Percentiles rank a stretch among this genome's conserved stretches.
Conservation (phyloP, 2,888 invertebrate genomes). For the Myopa testacea region DNA sequence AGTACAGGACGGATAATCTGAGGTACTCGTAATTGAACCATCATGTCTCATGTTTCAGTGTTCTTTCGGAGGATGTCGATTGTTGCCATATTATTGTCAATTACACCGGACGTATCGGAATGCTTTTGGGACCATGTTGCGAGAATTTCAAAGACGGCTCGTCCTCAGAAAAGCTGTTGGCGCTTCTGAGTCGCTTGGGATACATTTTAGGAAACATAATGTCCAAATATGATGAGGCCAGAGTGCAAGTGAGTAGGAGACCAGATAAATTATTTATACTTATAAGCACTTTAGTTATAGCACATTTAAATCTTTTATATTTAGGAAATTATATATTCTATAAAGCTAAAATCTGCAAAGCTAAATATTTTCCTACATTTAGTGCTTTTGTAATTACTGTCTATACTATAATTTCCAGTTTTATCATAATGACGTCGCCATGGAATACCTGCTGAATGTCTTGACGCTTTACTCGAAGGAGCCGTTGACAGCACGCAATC, state of each 20-base stretch:
- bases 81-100: conserved; percentile 79
- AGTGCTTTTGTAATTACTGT: too few species aligned
- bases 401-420: conserved; percentile 65
- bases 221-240: conserved; percentile 79
- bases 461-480: conserved; percentile 71
- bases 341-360: too few species aligned
- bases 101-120: conserved; percentile 66
- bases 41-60: conserved; percentile 66
- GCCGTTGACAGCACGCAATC: conserved; percentile 66
- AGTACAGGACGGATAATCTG: neutral
- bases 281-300: neutral
- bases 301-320: neutral
- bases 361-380: too few species aligned
- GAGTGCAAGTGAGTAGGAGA: conserved; percentile 70
- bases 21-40: neutral
- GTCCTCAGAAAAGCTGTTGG: conserved; percentile 62
- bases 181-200: conserved; percentile 73
- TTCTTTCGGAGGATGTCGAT: conserved; percentile 80
- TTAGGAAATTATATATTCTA: too few species aligned
- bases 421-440: conserved; percentile 72
- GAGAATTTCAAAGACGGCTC: conserved; percentile 49
- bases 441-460: conserved; percentile 70
- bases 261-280: neutral
- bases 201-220: conserved; percentile 89
- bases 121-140: conserved; percentile 65